Evolutionary conservation across 37 sponge, comb jelly and placozoan species (phyloP).

Genomic region (Ephydatia muelleri): DNA sequence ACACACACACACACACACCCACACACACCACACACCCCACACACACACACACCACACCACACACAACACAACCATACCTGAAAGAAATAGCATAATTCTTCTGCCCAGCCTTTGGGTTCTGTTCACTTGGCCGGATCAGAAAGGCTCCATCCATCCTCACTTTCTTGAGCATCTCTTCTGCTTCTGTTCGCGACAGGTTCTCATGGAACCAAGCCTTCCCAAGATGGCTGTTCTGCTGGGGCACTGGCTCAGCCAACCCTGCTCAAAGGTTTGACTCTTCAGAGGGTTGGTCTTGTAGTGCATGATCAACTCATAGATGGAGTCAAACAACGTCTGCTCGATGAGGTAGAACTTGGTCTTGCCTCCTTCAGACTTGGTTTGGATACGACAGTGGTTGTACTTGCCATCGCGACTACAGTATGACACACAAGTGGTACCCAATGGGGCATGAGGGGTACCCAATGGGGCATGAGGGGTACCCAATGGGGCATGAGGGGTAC

Average conservation of each 20-base stretch:
- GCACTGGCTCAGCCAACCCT: slow-evolving; percentile 76
- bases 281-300: slow-evolving; percentile 87
- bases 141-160: slow-evolving; percentile 96
- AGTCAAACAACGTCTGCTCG: slow-evolving; percentile 87
- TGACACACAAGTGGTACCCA: too few species aligned
- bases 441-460: too few species aligned
- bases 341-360: slow-evolving; percentile 80
- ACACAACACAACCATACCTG: slow-evolving; percentile 50
- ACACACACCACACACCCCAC: background rate
- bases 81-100: slow-evolving; percentile 84
- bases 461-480: too few species aligned
- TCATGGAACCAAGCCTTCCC: slow-evolving; percentile 86
- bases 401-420: slow-evolving; percentile 58
- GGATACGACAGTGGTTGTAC: slow-evolving; percentile 81
- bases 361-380: slow-evolving; percentile 77
- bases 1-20: background rate
- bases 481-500: too few species aligned
- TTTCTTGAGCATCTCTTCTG: slow-evolving; percentile 91
- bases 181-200: slow-evolving; percentile 68
- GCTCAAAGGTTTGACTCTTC: slow-evolving; percentile 81
- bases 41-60: background rate
- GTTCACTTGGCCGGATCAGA: slow-evolving; percentile 80
- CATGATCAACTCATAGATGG: slow-evolving; percentile 82
- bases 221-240: slow-evolving; percentile 63
- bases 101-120: slow-evolving; percentile 14